Evolutionary conservation across 1,140 invertebrate genomes (phyloP).

Genomic region (Cotesia vestalis): DNA sequence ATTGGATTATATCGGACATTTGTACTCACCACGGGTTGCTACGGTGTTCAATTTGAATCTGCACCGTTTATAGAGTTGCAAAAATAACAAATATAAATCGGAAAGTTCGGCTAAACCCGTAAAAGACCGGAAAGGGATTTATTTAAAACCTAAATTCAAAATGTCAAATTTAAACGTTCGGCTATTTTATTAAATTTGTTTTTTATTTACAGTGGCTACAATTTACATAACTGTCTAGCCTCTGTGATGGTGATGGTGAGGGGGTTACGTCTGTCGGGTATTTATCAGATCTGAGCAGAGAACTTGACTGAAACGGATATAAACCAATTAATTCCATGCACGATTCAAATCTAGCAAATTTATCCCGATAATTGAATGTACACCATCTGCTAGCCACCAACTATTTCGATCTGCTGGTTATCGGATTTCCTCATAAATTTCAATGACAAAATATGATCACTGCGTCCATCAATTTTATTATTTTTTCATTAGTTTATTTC

Average conservation of each 20-base stretch:
- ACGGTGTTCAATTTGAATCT: too few species aligned
- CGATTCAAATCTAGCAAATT: conserved; percentile 29
- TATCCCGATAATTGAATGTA: conserved; percentile 33
- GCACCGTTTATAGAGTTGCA: too few species aligned
- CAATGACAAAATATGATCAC: conserved; percentile 2
- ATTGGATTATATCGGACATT: conserved; percentile 28
- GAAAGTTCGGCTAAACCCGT: too few species aligned
- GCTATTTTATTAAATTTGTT: background rate
- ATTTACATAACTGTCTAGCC: too few species aligned
- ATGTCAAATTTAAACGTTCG: background rate
- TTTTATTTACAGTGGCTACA: background rate
- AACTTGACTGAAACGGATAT: conserved; percentile 16
- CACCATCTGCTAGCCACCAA: conserved; percentile 21
- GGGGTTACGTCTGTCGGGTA: too few species aligned
- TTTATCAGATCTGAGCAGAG: conserved; percentile 6
- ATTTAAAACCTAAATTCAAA: background rate
- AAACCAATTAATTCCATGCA: conserved; percentile 28
- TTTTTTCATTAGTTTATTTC: background rate
- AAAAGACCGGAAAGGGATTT: too few species aligned
- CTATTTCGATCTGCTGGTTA: background rate
- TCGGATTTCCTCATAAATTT: conserved; percentile 9
- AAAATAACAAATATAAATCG: too few species aligned
- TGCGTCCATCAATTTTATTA: background rate
- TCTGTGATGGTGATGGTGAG: background rate
- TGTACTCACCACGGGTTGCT: background rate